Percentiles rank a stretch among this genome's conserved stretches.
These are phyloP conservation scores for Rhadina sibilatrix DNA, from an alignment of 2,113 vertebrate genomes.

Conservation along the genomic window DNA sequence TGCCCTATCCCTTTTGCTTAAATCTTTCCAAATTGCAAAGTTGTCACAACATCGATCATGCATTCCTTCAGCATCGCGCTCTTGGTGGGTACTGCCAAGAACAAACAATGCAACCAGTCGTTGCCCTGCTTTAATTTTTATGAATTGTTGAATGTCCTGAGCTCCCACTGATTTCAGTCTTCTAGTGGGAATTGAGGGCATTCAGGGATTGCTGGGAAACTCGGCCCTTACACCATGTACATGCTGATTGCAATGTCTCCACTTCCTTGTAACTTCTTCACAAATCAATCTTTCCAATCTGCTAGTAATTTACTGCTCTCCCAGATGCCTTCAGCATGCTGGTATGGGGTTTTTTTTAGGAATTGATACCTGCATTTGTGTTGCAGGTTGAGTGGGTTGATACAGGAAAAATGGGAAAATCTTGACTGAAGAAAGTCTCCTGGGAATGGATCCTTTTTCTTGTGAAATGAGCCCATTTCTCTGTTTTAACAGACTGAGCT, in stretches of 20 bases:
- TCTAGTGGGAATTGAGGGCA: slow-evolving; percentile 47
- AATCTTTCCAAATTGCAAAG: not conserved
- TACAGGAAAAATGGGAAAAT: not conserved
- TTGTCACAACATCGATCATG: not conserved
- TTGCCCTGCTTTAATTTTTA: slow-evolving; percentile 47
- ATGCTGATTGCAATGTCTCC: slow-evolving; percentile 42
- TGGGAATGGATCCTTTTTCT: not conserved
- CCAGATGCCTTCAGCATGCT: slow-evolving; percentile 47
- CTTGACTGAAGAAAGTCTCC: not conserved
- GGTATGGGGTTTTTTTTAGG: not conserved
- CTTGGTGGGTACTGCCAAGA: not conserved
- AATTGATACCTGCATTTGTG: not conserved
- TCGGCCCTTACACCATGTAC: not conserved
- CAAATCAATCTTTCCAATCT: slow-evolving; percentile 60
- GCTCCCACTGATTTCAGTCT: slow-evolving; percentile 46
- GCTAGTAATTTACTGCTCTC: slow-evolving; percentile 47
- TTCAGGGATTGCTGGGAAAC: slow-evolving; percentile 29
- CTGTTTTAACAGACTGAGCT: not conserved
- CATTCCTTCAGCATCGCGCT: not conserved
- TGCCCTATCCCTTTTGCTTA: not conserved
- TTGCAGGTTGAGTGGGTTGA: not conserved
- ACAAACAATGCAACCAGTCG: not conserved
- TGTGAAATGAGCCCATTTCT: not conserved
- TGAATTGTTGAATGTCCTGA: slow-evolving; percentile 44
- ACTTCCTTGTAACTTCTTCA: slow-evolving; percentile 22